Base-by-base conservation (phyloP, 2,888 invertebrate genomes). In the Orthosia cruda region DNA sequence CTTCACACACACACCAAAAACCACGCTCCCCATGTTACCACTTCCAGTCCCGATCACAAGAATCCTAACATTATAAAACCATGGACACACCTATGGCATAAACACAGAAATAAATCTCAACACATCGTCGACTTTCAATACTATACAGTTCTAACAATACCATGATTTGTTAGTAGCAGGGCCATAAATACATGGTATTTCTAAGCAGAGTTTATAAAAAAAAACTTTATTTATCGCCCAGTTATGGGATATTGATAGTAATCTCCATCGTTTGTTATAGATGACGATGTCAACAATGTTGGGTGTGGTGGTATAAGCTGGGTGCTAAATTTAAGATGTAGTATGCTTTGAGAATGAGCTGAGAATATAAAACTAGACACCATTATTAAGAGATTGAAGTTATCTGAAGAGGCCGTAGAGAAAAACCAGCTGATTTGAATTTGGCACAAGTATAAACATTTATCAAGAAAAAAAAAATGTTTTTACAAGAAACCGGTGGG, bases 81-180 rank as follows among this genome's bases (percentile, higher is more conserved):
- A 68, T 45, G 16, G 50, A 74, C 69, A 58, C 58, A 68, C 77
- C 68, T 52, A 45, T 77, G 2, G 4, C 45, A 68, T 68, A 89
- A 82, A 80, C 86, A 83, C 76, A 83, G 58, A 85, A 89, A 94
- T 96, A 95, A 95, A 96, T 95, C 93, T 92, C 85, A 89, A 91
- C 94, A 94, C 94, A 85, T 94, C 94, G 91, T 91, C 92, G 91
- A 87, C 88, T 92, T 83, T 89, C 92, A 92, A 94, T 92, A 91
- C 91, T 86, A 86, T 84, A 84, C 79, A 86, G 79, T 83, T 92
- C 92, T 94, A 95, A 81, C 85, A 83, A 92, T 91, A 89, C 90
- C 81, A 93, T 95, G 96, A 96, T 95, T 95, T 96, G 96, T 96
- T 93, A 88, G 90, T 87, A 89, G 78, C 89, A 82, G 77, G 87